A percentile compares a stretch with the other conserved stretches of the same genome.
These are phyloP conservation scores for Phalacrocorax brasilianus DNA, from an alignment of 2,113 vertebrate species.

Conservation along the genomic window DNA sequence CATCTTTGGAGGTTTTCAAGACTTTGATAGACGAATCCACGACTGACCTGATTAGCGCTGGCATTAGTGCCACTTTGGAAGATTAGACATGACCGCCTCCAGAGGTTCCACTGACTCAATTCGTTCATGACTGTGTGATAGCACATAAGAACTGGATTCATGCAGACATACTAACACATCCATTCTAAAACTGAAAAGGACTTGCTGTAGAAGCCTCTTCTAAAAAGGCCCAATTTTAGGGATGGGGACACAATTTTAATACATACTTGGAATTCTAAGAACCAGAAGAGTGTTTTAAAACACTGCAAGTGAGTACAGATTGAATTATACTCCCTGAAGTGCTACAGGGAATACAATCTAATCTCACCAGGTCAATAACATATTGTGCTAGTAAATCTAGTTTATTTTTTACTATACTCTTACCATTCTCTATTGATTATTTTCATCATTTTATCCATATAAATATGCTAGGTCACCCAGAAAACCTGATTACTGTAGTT, in stretches of 20 bases:
- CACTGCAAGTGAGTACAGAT: slow-evolving; percentile 26
- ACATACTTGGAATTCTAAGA: background rate
- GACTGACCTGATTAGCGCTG: background rate
- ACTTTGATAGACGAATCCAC: background rate
- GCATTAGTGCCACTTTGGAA: background rate
- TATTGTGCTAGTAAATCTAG: slow-evolving; percentile 36
- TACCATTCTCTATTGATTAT: slow-evolving; percentile 58
- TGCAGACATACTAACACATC: background rate
- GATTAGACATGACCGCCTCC: background rate
- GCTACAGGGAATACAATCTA: slow-evolving; percentile 42
- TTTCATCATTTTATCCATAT: slow-evolving; percentile 52
- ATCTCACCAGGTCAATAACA: slow-evolving; percentile 63
- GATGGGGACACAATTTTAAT: background rate
- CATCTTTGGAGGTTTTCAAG: background rate
- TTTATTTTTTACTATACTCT: slow-evolving; percentile 52
- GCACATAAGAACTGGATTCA: background rate
- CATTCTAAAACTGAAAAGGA: background rate
- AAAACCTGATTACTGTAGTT: slow-evolving; percentile 59
- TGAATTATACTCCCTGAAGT: slow-evolving; percentile 61
- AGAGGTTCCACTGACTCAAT: background rate
- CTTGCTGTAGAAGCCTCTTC: background rate
- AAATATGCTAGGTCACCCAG: slow-evolving; percentile 50
- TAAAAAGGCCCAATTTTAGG: background rate
- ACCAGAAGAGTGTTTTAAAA: background rate
- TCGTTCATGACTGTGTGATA: too few species aligned